These are phyloP conservation scores for Pelvicachromis taeniatus DNA, from an alignment of 2,113 vertebrate species.

Conservation along the genomic window DNA sequence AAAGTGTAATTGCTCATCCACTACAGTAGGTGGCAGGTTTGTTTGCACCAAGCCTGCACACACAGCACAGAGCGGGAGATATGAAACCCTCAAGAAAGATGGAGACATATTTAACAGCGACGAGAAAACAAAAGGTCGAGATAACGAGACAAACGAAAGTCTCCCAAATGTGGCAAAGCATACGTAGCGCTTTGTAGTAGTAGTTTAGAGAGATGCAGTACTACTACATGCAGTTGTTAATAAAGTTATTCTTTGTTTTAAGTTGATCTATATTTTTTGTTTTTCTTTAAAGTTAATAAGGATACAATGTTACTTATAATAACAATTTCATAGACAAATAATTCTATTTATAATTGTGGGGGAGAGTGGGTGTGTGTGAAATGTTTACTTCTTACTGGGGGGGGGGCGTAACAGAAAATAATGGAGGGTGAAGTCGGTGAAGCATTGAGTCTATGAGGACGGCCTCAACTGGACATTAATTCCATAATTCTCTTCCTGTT, in stretches of 20 bases:
- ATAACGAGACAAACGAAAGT: no score
- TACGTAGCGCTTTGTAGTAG: not conserved
- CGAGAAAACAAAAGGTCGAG: no score
- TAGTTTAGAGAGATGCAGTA: not conserved
- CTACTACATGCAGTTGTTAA: not conserved
- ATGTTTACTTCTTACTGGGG: not conserved
- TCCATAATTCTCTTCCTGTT: not conserved
- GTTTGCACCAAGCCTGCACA: no score
- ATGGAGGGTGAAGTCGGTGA: not conserved
- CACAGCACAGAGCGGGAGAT: no score
- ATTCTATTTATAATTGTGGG: not conserved
- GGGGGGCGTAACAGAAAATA: not conserved
- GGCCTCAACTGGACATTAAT: not conserved
- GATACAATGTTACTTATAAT: not conserved
- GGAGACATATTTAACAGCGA: no score
- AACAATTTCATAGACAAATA: not conserved
- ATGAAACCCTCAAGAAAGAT: no score
- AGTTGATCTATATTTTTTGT: not conserved
- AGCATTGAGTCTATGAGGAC: not conserved
- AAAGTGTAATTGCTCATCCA: no score
- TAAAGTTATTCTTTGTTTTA: not conserved
- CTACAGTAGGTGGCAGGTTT: no score
- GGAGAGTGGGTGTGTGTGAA: not conserved
- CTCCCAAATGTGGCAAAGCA: accelerated
- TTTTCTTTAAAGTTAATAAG: not conserved